Conservation (phyloP, 1,140 invertebrate species). For the Drosophila sulfurigaster region DNA sequence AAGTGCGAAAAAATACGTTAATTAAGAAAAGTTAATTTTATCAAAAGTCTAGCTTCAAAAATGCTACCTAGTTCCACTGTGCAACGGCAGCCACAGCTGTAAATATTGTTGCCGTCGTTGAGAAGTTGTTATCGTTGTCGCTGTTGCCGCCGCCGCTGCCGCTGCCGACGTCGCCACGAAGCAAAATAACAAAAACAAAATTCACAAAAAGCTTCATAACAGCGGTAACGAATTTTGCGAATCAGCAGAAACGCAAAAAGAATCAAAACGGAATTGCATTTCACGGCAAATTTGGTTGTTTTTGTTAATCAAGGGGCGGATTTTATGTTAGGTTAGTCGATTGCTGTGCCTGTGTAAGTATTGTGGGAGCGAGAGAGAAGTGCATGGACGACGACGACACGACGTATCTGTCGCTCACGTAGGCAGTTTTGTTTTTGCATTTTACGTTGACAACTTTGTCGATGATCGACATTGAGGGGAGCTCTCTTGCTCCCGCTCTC, state of each 20-base stretch:
- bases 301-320: constrained; percentile 50
- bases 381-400: constrained; percentile 4
- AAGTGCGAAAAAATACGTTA: too few species aligned
- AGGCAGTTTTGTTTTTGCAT: constrained; percentile 68
- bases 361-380: constrained; percentile 1
- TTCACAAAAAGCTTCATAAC: constrained; percentile 63
- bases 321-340: constrained; percentile 31
- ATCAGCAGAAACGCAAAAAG: constrained; percentile 69
- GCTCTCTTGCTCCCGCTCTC: constrained; percentile 14
- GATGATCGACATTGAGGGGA: constrained; percentile 36
- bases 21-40: not conserved
- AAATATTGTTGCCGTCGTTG: constrained; percentile 76
- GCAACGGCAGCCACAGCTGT: constrained; percentile 71
- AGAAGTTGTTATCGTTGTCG: constrained; percentile 81
- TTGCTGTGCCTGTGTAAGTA: constrained; percentile 7
- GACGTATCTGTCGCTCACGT: constrained; percentile 62
- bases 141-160: constrained; percentile 41
- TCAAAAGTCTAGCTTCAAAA: not conserved
- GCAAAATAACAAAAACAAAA: constrained; percentile 54
- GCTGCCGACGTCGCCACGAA: constrained; percentile 18
- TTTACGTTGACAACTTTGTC: constrained; percentile 49
- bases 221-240: constrained; percentile 77
- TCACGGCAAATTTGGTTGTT: constrained; percentile 73
- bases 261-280: constrained; percentile 82
- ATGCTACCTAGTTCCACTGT: constrained; percentile 53